Percentiles rank a stretch among this genome's conserved stretches.
Conservation (phyloP, 2,888 invertebrate species). For the Synergus japonicus region DNA sequence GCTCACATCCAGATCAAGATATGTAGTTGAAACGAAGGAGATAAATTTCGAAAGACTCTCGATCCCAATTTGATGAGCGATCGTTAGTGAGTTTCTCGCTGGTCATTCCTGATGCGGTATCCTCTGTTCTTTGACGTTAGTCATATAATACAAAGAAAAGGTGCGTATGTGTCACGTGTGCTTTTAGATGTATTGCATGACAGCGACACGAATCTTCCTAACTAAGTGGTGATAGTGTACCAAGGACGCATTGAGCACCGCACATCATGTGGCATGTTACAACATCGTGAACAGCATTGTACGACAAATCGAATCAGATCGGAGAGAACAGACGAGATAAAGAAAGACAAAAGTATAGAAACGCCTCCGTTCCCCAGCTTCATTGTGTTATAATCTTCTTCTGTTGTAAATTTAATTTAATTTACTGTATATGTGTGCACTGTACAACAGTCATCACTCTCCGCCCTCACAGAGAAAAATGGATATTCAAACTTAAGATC, state of each 20-base stretch:
- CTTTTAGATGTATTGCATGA: constrained; percentile 2
- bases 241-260: neutral
- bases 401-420: constrained; percentile 25
- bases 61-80: constrained; percentile 48
- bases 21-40: constrained; percentile 40
- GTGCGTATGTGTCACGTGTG: constrained; percentile 15
- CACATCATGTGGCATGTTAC: constrained; percentile 57
- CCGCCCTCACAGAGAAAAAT: neutral
- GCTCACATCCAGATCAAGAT: constrained; percentile 44
- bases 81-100: constrained; percentile 55
- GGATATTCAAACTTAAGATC: too few species aligned
- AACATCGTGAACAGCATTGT: constrained; percentile 62
- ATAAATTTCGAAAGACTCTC: constrained; percentile 45
- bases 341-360: constrained; percentile 23
- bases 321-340: constrained; percentile 11
- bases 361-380: constrained; percentile 24
- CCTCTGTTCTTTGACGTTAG: constrained; percentile 24
- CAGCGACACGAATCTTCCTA: neutral
- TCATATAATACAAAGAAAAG: neutral
- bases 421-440: constrained; percentile 1
- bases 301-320: constrained; percentile 59
- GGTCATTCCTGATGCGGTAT: constrained; percentile 50
- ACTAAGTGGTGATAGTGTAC: constrained; percentile 28
- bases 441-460: neutral
- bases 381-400: constrained; percentile 9